phyloP scores from a whole-genome alignment of 92 coral and sea anemone genomes.

The Porites cylindrica region DNA sequence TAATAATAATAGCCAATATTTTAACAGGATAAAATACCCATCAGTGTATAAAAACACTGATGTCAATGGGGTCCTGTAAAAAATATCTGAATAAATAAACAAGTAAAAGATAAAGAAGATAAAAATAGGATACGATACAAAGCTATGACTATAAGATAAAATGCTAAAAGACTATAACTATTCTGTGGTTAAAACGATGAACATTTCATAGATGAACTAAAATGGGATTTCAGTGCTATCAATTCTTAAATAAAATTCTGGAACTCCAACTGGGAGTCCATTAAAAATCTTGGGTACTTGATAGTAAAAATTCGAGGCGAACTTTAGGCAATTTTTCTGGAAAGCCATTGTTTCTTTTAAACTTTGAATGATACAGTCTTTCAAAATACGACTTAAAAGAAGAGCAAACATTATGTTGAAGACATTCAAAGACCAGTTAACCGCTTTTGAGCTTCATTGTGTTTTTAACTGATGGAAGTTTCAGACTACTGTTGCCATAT shows the following conservation, averaged over 20 bases:
- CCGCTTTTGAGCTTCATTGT: neutral
- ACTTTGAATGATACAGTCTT: neutral
- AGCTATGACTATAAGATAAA: no score
- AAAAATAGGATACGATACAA: no score
- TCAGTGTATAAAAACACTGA: no score
- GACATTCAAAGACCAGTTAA: neutral
- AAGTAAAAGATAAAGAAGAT: no score
- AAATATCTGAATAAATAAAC: no score
- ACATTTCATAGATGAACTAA: neutral
- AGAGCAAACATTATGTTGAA: neutral
- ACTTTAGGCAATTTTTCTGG: neutral
- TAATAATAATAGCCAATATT: no score
- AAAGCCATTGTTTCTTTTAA: neutral
- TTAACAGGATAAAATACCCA: no score
- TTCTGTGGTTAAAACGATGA: neutral
- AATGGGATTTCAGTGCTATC: neutral
- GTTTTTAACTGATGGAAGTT: neutral
- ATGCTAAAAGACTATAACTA: neutral
- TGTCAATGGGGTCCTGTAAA: no score
- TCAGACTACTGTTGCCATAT: neutral
- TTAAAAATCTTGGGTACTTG: neutral
- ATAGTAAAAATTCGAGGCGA: neutral
- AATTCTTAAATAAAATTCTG: neutral
- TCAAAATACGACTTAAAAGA: neutral
- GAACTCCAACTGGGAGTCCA: neutral